Conservation (phyloP, 2,113 vertebrate genomes). For the Pampusana beccarii region DNA sequence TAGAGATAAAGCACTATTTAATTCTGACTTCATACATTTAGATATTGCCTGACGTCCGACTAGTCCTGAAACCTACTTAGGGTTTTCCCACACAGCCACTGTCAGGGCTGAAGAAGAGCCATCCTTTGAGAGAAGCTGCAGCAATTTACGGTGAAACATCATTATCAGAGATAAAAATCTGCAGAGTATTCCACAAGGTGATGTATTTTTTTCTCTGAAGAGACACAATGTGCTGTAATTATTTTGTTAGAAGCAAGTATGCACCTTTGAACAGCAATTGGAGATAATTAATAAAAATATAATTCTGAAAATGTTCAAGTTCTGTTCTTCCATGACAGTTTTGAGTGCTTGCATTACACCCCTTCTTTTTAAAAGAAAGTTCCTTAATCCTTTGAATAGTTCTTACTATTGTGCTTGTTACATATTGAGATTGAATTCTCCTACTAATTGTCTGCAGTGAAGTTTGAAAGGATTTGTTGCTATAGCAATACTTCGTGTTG, state of each 20-base stretch:
- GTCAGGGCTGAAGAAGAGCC: background rate
- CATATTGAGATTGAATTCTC: background rate
- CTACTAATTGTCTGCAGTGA: constrained; percentile 20
- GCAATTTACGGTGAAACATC: background rate
- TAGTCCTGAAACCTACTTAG: background rate
- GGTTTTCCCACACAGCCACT: background rate
- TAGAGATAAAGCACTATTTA: background rate
- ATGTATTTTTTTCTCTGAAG: background rate
- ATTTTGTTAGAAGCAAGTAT: constrained; percentile 5
- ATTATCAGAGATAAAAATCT: background rate
- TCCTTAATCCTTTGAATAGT: constrained; percentile 6
- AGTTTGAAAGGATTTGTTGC: constrained; percentile 36
- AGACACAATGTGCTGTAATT: background rate
- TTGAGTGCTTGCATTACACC: background rate
- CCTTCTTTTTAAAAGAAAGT: background rate
- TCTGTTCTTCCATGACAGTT: constrained; percentile 8
- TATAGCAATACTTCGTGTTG: constrained; percentile 29
- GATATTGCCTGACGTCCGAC: background rate
- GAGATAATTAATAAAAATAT: constrained; percentile 1
- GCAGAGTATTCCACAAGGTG: background rate
- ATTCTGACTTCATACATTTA: background rate
- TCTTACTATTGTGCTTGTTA: constrained; percentile 22
- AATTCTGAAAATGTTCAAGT: background rate
- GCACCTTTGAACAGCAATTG: background rate
- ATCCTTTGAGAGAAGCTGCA: background rate